A percentile compares a stretch with the other conserved stretches of the same genome.
phyloP scores from a whole-genome alignment of 2,113 vertebrate genomes.

The Merops nubicus region DNA sequence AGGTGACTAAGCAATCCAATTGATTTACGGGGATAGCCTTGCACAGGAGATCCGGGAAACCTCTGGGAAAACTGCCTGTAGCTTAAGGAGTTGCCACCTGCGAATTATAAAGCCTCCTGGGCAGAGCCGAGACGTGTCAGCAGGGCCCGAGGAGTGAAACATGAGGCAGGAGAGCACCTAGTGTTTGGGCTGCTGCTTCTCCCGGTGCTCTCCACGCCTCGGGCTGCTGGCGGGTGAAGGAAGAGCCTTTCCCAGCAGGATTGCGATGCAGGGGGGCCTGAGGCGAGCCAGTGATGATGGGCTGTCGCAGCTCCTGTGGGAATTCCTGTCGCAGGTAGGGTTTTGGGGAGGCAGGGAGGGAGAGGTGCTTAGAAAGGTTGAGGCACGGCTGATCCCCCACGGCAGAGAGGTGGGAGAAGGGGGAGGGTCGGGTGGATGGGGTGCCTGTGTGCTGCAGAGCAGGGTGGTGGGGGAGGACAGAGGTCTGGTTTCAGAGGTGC shows the following conservation, averaged over 20 bases:
- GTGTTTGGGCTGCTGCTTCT: neutral
- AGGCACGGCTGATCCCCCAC: neutral
- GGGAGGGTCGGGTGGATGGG: neutral
- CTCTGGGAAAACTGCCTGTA: slow-evolving; percentile 37
- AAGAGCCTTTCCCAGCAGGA: neutral
- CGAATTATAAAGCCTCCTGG: neutral
- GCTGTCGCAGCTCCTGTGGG: neutral
- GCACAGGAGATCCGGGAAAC: slow-evolving; percentile 44
- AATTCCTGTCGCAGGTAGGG: slow-evolving; percentile 47
- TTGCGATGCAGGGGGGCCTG: neutral
- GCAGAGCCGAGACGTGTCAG: neutral
- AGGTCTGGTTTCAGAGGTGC: neutral
- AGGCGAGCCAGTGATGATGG: neutral
- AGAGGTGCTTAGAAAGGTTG: neutral
- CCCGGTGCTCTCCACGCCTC: rapidly evolving
- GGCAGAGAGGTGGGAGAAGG: neutral
- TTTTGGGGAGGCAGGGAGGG: neutral
- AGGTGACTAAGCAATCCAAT: slow-evolving; percentile 58
- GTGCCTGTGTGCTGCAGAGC: neutral
- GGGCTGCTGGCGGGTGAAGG: neutral
- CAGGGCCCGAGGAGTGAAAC: neutral
- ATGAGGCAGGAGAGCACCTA: neutral
- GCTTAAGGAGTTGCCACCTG: slow-evolving; percentile 14
- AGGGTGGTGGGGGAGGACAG: neutral
- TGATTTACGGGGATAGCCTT: slow-evolving; percentile 60